Percentiles rank a stretch among this genome's conserved stretches.
These are phyloP conservation scores for Xenops minutus DNA, from an alignment of 2,797 vertebrate species.

Conservation along the genomic window DNA sequence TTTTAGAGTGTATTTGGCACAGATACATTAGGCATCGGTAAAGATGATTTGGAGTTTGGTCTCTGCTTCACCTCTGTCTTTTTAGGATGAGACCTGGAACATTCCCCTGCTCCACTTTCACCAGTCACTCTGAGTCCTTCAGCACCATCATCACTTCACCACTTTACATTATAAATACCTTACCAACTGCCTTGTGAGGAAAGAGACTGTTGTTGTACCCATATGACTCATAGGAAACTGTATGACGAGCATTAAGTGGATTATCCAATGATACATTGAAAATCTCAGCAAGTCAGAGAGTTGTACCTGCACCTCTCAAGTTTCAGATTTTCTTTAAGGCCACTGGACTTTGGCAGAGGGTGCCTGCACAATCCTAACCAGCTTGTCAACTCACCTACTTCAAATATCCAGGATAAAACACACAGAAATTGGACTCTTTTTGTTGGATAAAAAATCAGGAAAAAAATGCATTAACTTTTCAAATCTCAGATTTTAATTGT, in stretches of 20 bases:
- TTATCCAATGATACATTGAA: background rate
- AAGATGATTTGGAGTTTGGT: background rate
- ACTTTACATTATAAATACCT: background rate
- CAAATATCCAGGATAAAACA: background rate
- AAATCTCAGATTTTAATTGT: background rate
- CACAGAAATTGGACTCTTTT: background rate
- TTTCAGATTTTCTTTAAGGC: background rate
- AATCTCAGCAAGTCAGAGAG: background rate
- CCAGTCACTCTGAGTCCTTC: background rate
- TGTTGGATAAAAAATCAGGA: background rate
- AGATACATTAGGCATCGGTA: background rate
- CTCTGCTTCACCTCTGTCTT: background rate
- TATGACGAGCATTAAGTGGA: background rate
- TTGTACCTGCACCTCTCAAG: background rate
- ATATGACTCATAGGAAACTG: background rate
- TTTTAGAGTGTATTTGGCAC: background rate
- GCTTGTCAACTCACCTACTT: background rate
- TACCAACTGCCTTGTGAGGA: background rate
- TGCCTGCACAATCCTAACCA: background rate
- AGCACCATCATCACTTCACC: background rate
- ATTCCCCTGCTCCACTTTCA: background rate
- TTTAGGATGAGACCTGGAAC: background rate
- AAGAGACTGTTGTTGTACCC: background rate
- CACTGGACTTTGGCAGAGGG: background rate
- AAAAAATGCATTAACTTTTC: background rate